These are phyloP conservation scores for Philhelius pedissequus DNA, from an alignment of 2,888 invertebrate genomes.

Conservation along the genomic window DNA sequence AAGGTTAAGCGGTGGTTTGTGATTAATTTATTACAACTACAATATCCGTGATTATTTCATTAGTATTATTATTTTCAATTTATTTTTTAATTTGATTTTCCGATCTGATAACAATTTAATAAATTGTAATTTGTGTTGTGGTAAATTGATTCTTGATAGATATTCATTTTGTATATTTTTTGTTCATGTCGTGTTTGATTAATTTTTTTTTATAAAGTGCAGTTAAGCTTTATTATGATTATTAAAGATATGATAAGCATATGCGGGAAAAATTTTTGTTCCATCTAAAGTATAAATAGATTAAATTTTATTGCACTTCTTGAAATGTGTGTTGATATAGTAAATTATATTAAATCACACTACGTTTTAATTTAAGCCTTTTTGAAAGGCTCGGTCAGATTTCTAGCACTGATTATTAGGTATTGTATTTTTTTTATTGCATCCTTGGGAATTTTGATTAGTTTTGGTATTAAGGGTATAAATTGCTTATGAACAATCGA, in stretches of 20 bases:
- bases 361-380: slow-evolving; percentile 21
- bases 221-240: not conserved
- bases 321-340: slow-evolving; percentile 6
- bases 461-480: not conserved
- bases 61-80: not conserved
- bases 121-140: slow-evolving; percentile 61
- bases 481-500: not conserved
- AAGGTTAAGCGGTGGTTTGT: slow-evolving; percentile 64
- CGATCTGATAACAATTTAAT: slow-evolving; percentile 62
- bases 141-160: slow-evolving; percentile 50
- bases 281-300: slow-evolving; percentile 5
- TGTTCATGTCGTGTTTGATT: not conserved
- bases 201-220: not conserved
- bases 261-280: slow-evolving; percentile 31
- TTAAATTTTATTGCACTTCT: slow-evolving; percentile 36
- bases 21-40: slow-evolving; percentile 62
- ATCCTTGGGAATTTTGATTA: slow-evolving; percentile 4
- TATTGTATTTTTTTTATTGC: not conserved
- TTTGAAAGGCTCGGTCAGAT: slow-evolving; percentile 10
- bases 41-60: slow-evolving; percentile 61
- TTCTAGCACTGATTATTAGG: not conserved
- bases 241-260: slow-evolving; percentile 22
- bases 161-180: not conserved
- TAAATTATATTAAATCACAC: slow-evolving; percentile 40
- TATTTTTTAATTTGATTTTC: not conserved